Evolutionary conservation across 2,888 invertebrate species (phyloP), one percentile per base, ranked within the genome.

Genomic region (Trichopoda pennipes): DNA sequence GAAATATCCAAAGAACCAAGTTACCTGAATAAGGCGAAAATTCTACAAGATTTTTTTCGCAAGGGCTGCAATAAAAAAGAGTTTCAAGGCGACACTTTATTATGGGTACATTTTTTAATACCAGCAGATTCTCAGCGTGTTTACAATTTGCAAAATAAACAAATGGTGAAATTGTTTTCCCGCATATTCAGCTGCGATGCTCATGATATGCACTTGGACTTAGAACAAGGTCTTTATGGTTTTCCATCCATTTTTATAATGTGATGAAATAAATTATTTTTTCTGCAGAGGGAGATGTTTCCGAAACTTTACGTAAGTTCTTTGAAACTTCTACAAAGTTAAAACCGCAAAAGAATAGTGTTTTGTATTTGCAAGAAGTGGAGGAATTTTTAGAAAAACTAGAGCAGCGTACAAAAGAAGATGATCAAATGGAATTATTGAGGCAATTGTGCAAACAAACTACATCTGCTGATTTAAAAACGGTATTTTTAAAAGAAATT

Each of bases 81-180:
- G 12, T 98, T 96, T 88, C 93, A 94, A 87, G 96, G 98, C 2
- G 95, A 98, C 90, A 89, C 96, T 35, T 92, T 93, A 56, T 91
- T 97, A 55, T 95, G 97, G 96, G 94, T 97, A 88, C 95, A 95
- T 87, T 91, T 98, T 84, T 91, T 98, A 23, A 91, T 98, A 66
- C 98, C 98, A 0, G 95, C 94, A 60, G 95, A 95, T 32, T 93
- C 94, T 16, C 97, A 97, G 90, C 92, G 96, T 81, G 94, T 98
- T 42, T 99, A 98, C 89, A 98, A 98, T 92, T 92, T 99, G 63
- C 97, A 97, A 92, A 97, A 95, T 88, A 98, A 97, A 90, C 97
- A 98, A 88, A 92, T 99, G 70, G 92, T 97, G 0, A 98, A 98
- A 91, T 91, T 98, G 56, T 98, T 97, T 89, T 95, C 97, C 58